phyloP scores from a whole-genome alignment of 1,140 invertebrate species.

The Cyphomyrmex costatus region DNA sequence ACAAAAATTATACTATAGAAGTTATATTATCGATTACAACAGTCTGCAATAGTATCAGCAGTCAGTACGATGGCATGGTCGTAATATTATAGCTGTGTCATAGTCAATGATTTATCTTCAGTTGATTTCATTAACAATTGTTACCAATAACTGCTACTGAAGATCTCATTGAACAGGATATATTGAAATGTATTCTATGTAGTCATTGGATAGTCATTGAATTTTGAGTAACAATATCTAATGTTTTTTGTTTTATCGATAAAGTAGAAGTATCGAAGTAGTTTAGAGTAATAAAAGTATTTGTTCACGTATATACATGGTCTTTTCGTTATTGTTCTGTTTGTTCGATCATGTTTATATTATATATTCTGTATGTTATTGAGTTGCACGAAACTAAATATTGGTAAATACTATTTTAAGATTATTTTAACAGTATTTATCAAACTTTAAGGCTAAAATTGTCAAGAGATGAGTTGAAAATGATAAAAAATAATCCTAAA shows the following conservation, averaged over 20 bases:
- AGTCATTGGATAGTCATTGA: background rate
- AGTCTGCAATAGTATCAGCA: background rate
- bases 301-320: background rate
- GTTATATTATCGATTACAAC: slow-evolving; percentile 19
- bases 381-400: slow-evolving; percentile 1
- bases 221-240: background rate
- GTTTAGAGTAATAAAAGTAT: too few relatives aligned
- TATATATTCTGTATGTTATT: background rate
- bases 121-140: background rate
- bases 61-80: background rate
- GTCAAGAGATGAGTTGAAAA: background rate
- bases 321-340: too few relatives aligned
- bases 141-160: slow-evolving; percentile 6
- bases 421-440: too few relatives aligned
- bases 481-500: background rate
- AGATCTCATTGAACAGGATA: background rate
- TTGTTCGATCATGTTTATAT: background rate
- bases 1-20: background rate
- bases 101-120: background rate
- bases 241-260: slow-evolving; percentile 19
- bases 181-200: background rate
- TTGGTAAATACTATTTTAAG: background rate
- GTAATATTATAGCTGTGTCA: background rate
- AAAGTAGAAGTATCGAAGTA: background rate
- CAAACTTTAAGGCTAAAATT: background rate